Conservation (phyloP, 2,113 vertebrate genomes). For the Nannospalax galili region DNA sequence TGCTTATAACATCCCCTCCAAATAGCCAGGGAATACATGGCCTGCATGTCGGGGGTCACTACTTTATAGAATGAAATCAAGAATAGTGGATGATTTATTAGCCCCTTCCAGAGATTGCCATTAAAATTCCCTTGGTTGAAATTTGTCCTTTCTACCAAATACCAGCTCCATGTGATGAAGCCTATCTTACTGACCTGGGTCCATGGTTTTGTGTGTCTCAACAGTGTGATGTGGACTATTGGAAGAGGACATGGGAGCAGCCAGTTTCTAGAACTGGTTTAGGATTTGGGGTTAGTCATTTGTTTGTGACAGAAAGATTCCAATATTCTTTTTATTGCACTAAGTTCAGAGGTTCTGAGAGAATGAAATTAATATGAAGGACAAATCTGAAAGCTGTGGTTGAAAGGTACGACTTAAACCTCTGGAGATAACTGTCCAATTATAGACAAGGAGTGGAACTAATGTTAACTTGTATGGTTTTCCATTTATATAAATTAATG, state of each 20-base stretch:
- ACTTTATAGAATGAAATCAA: neutral
- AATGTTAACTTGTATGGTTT: neutral
- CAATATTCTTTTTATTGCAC: neutral
- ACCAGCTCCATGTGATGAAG: neutral
- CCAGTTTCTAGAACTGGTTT: neutral
- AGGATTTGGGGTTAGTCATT: conserved; percentile 23
- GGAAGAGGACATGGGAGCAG: neutral
- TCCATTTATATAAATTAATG: conserved; percentile 44
- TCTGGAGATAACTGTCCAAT: conserved; percentile 41
- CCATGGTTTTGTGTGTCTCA: neutral
- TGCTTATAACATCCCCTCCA: neutral
- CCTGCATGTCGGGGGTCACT: neutral
- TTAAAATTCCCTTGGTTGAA: neutral
- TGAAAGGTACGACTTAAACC: conserved; percentile 57
- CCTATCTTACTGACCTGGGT: neutral
- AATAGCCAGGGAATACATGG: neutral
- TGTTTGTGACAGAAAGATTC: neutral
- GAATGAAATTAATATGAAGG: conserved; percentile 42
- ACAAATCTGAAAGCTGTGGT: conserved; percentile 28
- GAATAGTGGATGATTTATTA: neutral
- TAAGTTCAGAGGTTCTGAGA: neutral
- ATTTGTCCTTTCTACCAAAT: neutral
- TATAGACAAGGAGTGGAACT: conserved; percentile 4
- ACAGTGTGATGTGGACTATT: neutral
- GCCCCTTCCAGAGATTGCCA: neutral